Evolutionary conservation across 2,888 invertebrate species (phyloP).

Genomic region (Eupithecia centaureata): DNA sequence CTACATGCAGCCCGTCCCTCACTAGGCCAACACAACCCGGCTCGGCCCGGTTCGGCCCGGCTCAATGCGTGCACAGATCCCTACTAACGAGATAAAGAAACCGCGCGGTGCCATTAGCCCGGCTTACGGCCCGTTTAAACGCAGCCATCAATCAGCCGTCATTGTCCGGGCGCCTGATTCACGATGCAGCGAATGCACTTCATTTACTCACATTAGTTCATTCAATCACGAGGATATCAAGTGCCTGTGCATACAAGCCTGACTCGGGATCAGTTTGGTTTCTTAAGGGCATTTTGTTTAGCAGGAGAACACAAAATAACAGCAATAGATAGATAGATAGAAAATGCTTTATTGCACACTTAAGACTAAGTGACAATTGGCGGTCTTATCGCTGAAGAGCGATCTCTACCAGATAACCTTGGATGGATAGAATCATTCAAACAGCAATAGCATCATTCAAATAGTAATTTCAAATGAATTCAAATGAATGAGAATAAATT

Average conservation of each 20-base stretch:
- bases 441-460: too few relatives aligned
- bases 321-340: too few relatives aligned
- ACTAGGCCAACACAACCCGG: not conserved
- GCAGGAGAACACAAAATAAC: too few relatives aligned
- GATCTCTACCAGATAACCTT: too few relatives aligned
- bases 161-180: constrained; percentile 43
- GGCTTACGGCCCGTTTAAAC: constrained; percentile 48
- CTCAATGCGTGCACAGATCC: constrained; percentile 25
- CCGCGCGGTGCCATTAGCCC: constrained; percentile 45
- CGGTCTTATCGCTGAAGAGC: too few relatives aligned
- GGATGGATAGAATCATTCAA: too few relatives aligned
- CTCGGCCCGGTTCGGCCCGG: not conserved
- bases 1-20: not conserved
- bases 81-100: constrained; percentile 37
- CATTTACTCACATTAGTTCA: not conserved
- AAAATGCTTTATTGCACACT: too few relatives aligned
- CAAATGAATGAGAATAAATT: too few relatives aligned
- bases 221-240: not conserved
- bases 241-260: not conserved
- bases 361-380: too few relatives aligned
- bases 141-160: constrained; percentile 51
- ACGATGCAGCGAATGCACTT: constrained; percentile 1
- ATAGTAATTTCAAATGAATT: too few relatives aligned
- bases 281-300: too few relatives aligned
- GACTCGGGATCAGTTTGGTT: too few relatives aligned